A percentile compares a stretch with the other conserved stretches of the same genome.
Evolutionary conservation across 37 sponge, comb jelly and placozoan genomes (phyloP).

Genomic region (Halichondria panicea): DNA sequence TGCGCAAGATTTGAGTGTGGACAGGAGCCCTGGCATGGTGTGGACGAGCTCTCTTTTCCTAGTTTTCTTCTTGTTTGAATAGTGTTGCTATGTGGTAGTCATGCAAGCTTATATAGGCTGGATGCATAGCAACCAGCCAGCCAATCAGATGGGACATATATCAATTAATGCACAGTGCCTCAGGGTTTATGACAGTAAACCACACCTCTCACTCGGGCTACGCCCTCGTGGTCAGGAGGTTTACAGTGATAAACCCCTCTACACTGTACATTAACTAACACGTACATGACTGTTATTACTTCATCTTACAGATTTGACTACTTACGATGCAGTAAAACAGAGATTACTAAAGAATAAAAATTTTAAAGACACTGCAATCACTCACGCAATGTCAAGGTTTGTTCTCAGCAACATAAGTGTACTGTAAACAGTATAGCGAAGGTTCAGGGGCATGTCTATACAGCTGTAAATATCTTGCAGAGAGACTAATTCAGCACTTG

Average conservation of each 20-base stretch:
- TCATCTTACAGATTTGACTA: conserved; percentile 61
- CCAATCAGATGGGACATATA: no score
- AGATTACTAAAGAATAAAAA: conserved; percentile 50
- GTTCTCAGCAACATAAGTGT: background rate
- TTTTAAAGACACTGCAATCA: conserved; percentile 59
- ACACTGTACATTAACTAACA: background rate
- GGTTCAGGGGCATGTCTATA: background rate
- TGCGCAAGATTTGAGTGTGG: no score
- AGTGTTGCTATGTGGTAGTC: no score
- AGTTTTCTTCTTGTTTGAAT: no score
- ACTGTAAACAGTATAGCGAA: background rate
- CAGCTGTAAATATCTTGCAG: no score
- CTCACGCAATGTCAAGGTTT: conserved; percentile 76
- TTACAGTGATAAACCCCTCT: background rate
- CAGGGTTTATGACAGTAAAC: no score
- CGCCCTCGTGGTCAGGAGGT: background rate
- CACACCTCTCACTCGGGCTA: background rate
- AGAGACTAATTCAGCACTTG: no score
- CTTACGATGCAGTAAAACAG: conserved; percentile 83
- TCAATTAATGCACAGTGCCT: no score
- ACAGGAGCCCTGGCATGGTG: no score
- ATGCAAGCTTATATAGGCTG: no score
- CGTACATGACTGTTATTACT: background rate
- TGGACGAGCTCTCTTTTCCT: no score
- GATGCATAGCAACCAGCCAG: no score